These are phyloP conservation scores for Platycnemis pennipes DNA, from an alignment of 2,888 invertebrate genomes.

Conservation along the genomic window DNA sequence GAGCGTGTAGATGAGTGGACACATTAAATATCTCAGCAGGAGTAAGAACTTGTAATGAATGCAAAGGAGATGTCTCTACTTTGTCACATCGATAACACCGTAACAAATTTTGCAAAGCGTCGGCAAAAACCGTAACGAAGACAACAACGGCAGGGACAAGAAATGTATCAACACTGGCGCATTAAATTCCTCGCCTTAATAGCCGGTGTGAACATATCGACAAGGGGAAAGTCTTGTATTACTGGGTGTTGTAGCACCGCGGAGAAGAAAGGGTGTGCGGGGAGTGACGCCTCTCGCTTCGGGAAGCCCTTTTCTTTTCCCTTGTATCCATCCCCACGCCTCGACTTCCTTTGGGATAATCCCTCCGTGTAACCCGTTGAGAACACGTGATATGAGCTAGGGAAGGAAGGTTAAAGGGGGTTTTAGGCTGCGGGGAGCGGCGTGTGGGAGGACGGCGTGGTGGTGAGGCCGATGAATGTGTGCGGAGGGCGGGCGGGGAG, in stretches of 20 bases:
- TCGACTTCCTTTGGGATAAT: constrained; percentile 66
- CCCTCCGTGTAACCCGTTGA: constrained; percentile 61
- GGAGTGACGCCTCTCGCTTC: neutral
- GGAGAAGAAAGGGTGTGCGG: constrained; percentile 9
- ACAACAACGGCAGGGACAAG: neutral
- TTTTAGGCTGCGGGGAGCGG: neutral
- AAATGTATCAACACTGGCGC: constrained; percentile 23
- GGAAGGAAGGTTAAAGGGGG: constrained; percentile 22
- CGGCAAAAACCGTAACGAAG: neutral
- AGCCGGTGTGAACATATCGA: constrained; percentile 63
- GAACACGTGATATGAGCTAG: constrained; percentile 64
- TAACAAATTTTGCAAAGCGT: neutral
- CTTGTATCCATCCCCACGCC: neutral
- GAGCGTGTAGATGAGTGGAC: no score
- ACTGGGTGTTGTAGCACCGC: constrained; percentile 60
- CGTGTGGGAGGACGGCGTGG: neutral
- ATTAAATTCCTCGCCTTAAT: constrained; percentile 66
- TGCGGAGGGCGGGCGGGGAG: neutral
- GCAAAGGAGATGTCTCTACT: neutral
- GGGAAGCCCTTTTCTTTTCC: neutral
- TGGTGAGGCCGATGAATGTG: neutral
- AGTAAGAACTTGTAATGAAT: neutral
- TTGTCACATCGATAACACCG: neutral
- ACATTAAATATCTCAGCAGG: no score
- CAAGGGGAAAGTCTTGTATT: constrained; percentile 58